A percentile compares a stretch with the other conserved stretches of the same genome.
These are phyloP conservation scores for Sus cebifrons DNA, from an alignment of 2,797 vertebrate genomes.

Conservation along the genomic window DNA sequence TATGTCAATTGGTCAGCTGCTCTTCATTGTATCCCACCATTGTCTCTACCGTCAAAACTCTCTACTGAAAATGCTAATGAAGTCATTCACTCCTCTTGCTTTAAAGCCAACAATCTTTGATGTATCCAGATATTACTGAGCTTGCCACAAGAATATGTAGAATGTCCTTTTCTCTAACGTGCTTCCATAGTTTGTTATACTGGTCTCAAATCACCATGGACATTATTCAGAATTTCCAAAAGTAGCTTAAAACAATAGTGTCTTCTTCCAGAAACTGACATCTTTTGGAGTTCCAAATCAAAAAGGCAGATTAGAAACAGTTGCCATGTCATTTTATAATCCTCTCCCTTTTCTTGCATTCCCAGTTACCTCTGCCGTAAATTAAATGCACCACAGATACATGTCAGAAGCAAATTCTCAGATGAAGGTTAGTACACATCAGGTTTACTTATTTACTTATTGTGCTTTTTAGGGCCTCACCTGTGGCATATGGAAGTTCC, in stretches of 20 bases:
- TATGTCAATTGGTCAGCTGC: background rate
- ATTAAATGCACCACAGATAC: background rate
- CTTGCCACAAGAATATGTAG: background rate
- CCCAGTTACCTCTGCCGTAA: background rate
- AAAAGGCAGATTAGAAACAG: background rate
- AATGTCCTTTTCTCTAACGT: background rate
- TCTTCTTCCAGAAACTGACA: background rate
- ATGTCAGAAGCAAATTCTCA: background rate
- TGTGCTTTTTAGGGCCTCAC: too few species aligned
- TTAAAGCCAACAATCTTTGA: background rate
- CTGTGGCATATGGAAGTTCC: too few species aligned
- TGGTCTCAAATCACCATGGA: background rate
- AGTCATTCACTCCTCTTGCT: background rate
- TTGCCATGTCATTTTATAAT: too few species aligned
- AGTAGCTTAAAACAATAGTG: background rate
- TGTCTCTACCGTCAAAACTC: background rate
- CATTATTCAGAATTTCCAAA: conserved; percentile 7
- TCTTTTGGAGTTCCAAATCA: background rate
- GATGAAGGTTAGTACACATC: background rate
- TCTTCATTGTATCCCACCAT: background rate
- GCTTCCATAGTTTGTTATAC: background rate
- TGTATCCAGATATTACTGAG: background rate
- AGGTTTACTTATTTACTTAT: background rate
- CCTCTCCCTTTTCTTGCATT: background rate
- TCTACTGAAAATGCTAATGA: background rate